A percentile compares a stretch with the other conserved stretches of the same genome.
Conservation (phyloP, 2,888 invertebrate species). For the Marasmarcha lunaedactyla region DNA sequence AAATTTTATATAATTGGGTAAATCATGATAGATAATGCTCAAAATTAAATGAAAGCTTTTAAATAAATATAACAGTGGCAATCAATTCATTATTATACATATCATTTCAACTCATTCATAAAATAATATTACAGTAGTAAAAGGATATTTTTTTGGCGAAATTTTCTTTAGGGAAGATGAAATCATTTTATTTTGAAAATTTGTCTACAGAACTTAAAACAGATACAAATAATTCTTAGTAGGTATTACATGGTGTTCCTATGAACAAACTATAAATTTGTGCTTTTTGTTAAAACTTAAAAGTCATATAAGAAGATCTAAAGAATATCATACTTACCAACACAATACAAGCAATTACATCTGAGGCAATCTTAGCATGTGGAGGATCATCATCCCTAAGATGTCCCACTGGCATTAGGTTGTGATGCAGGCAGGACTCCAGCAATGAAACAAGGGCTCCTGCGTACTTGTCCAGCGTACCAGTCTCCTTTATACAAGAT, state of each 20-base stretch:
- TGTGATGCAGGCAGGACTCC: constrained; percentile 90
- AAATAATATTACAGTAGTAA: no score
- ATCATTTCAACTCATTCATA: no score
- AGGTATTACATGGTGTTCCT: no score
- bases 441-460: constrained; percentile 85
- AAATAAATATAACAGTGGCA: not conserved
- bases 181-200: no score
- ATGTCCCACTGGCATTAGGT: constrained; percentile 78
- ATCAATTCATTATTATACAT: no score
- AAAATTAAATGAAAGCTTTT: constrained; percentile 1
- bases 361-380: constrained; percentile 96
- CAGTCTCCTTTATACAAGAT: constrained; percentile 91
- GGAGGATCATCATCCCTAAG: constrained; percentile 89
- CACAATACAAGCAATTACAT: constrained; percentile 94
- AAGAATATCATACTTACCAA: constrained; percentile 70
- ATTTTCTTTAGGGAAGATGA: no score
- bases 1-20: constrained; percentile 7
- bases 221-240: no score
- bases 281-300: no score
- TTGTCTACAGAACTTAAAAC: no score
- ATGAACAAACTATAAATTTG: no score
- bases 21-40: not conserved
- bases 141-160: no score
- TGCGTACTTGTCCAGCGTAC: constrained; percentile 87
- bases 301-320: no score